phyloP scores from a whole-genome alignment of 2,888 invertebrate genomes.

The Ormyrus thymus region DNA sequence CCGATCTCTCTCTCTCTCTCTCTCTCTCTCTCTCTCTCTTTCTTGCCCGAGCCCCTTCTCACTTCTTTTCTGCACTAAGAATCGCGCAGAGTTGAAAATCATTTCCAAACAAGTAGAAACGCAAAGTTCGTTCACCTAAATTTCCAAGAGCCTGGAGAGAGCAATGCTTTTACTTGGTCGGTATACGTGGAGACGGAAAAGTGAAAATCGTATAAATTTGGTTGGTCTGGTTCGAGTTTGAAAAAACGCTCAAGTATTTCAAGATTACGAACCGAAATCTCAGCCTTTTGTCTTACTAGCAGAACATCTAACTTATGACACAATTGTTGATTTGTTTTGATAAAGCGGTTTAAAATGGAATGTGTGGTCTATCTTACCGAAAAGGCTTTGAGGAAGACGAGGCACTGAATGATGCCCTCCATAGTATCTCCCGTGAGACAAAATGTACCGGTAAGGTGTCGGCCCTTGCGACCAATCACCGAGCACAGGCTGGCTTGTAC shows the following conservation, averaged over 20 bases:
- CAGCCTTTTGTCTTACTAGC: conserved; percentile 34
- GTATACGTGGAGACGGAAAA: neutral
- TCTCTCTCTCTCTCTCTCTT: neutral
- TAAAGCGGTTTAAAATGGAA: conserved; percentile 37
- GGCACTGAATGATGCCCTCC: conserved; percentile 95
- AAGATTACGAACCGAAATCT: neutral
- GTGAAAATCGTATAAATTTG: conserved; percentile 24
- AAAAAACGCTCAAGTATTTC: conserved; percentile 12
- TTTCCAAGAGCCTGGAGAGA: too few species aligned
- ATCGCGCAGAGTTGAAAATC: neutral
- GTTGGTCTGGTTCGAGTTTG: conserved; percentile 18
- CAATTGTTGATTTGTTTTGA: neutral
- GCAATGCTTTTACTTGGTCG: too few species aligned
- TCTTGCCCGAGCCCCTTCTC: conserved; percentile 13
- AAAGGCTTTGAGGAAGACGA: conserved; percentile 93
- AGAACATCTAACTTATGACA: conserved; percentile 35
- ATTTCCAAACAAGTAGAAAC: too few species aligned
- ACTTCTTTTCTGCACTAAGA: neutral
- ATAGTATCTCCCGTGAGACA: conserved; percentile 93
- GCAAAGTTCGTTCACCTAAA: too few species aligned
- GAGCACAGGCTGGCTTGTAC: conserved; percentile 77
- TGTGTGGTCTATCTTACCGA: conserved; percentile 82
- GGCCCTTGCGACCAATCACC: conserved; percentile 85
- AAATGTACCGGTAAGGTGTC: conserved; percentile 91
- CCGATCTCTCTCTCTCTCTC: conserved; percentile 2